phyloP scores from a whole-genome alignment of 1,140 invertebrate species.

The Stratiolaelaps scimitus region DNA sequence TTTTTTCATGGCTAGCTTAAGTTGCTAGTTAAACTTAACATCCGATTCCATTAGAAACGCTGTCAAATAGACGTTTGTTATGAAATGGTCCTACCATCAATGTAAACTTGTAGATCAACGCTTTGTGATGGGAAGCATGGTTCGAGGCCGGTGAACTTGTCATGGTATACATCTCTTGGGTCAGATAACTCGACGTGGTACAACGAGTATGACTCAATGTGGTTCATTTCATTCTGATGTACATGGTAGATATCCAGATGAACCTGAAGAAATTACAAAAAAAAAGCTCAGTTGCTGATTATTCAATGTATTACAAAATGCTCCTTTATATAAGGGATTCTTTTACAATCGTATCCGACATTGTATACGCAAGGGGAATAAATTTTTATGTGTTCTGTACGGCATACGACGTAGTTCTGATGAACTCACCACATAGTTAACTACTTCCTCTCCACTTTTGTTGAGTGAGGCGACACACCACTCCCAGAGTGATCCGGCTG shows the following conservation, averaged over 20 bases:
- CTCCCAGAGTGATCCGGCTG: neutral
- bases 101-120: neutral
- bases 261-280: neutral
- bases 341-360: neutral
- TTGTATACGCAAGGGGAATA: neutral
- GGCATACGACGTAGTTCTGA: neutral
- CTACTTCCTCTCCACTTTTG: too few relatives aligned
- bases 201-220: neutral
- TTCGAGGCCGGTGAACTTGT: conserved; percentile 1
- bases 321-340: neutral
- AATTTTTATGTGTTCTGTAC: neutral
- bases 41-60: too few relatives aligned
- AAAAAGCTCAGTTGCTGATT: neutral
- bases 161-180: neutral
- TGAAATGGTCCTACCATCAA: neutral
- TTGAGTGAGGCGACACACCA: neutral
- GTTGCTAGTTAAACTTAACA: too few relatives aligned
- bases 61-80: too few relatives aligned
- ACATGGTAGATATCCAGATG: neutral
- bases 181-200: neutral
- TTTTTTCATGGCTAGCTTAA: too few relatives aligned
- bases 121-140: neutral
- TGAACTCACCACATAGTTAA: too few relatives aligned
- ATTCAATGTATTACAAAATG: neutral
- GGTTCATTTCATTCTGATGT: neutral